These are phyloP conservation scores for Phoebastria nigripes DNA, from an alignment of 2,797 vertebrate species.

Conservation along the genomic window DNA sequence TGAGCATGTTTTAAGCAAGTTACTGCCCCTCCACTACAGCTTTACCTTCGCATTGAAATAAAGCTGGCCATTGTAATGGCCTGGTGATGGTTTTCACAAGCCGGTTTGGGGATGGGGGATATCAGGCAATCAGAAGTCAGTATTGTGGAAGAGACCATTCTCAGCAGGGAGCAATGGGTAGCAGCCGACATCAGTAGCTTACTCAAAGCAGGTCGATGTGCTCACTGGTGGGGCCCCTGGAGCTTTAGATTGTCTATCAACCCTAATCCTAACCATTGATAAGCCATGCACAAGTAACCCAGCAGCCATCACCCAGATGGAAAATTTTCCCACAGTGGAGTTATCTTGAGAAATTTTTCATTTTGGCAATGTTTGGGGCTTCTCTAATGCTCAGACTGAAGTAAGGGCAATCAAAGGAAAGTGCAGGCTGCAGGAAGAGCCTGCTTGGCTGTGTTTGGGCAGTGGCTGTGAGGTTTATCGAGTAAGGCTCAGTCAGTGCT, in stretches of 20 bases:
- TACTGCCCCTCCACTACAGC: neutral
- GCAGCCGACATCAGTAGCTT: neutral
- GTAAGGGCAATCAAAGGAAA: neutral
- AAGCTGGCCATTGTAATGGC: neutral
- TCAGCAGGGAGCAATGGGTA: rapidly evolving
- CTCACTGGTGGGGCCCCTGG: neutral
- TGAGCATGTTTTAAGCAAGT: neutral
- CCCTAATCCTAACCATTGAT: neutral
- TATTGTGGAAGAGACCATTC: rapidly evolving
- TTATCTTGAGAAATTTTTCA: neutral
- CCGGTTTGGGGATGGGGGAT: rapidly evolving
- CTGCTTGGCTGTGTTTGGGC: neutral
- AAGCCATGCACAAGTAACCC: neutral
- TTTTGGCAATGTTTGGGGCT: neutral
- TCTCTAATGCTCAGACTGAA: neutral
- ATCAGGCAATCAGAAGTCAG: neutral
- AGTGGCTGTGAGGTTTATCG: neutral
- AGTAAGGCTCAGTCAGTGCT: neutral
- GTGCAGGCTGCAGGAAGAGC: neutral
- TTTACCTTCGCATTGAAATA: neutral
- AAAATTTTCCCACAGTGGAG: neutral
- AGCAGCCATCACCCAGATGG: neutral
- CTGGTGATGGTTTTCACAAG: neutral
- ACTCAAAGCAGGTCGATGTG: neutral
- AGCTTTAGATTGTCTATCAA: neutral